phyloP scores from a whole-genome alignment of 2,888 invertebrate genomes.

The Eupithecia vulgata region DNA sequence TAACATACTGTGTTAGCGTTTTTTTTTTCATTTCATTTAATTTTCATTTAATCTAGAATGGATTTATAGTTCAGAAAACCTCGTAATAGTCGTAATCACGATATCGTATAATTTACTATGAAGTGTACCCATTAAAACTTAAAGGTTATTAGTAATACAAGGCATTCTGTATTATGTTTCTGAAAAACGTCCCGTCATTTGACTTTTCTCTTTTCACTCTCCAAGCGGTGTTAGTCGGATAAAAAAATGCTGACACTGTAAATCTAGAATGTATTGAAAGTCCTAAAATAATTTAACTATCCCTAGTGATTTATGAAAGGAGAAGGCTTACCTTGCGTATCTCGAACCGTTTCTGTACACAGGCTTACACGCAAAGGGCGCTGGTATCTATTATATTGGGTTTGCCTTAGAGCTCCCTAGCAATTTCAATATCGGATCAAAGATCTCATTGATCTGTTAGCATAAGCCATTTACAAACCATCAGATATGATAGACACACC shows the following conservation, averaged over 20 bases:
- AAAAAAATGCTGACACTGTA: neutral
- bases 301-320: neutral
- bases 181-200: neutral
- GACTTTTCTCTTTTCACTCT: too few species aligned
- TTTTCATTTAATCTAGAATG: too few species aligned
- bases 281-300: neutral
- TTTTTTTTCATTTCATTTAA: too few species aligned
- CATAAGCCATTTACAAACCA: neutral
- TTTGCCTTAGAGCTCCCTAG: neutral
- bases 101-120: too few species aligned
- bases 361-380: neutral
- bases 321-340: neutral
- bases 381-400: neutral
- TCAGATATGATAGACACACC: neutral
- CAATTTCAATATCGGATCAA: constrained; percentile 3
- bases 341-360: neutral
- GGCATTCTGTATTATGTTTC: neutral
- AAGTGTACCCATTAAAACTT: too few species aligned
- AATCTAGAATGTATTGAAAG: neutral
- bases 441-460: neutral
- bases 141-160: too few species aligned
- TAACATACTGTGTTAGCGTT: too few species aligned
- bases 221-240: neutral
- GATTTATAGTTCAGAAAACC: too few species aligned
- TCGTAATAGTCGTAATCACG: too few species aligned